These are phyloP conservation scores for Agapostemon virescens DNA, from an alignment of 2,888 invertebrate genomes.

Conservation along the genomic window DNA sequence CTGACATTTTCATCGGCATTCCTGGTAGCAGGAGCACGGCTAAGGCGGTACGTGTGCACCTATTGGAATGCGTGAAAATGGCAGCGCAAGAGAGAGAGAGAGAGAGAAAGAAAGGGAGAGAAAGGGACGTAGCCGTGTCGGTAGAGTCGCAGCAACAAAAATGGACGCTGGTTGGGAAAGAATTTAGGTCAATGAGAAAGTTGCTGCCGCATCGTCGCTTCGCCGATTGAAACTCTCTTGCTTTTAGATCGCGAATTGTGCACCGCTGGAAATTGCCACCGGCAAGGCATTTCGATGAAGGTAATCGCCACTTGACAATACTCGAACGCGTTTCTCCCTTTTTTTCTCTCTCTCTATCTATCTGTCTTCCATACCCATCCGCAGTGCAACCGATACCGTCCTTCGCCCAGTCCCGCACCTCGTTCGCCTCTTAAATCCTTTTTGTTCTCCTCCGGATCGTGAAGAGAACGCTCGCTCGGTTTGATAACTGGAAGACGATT, in stretches of 20 bases:
- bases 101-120: background rate
- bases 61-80: conserved; percentile 50
- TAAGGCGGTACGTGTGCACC: conserved; percentile 16
- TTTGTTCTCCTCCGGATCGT: background rate
- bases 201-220: conserved; percentile 34
- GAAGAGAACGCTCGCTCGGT: background rate
- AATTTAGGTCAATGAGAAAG: conserved; percentile 60
- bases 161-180: conserved; percentile 45
- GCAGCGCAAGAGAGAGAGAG: background rate
- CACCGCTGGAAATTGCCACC: conserved; percentile 9
- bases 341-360: background rate
- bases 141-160: conserved; percentile 19
- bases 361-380: background rate
- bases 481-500: conserved; percentile 8
- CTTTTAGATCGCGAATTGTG: conserved; percentile 44
- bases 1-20: conserved; percentile 57
- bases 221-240: conserved; percentile 45
- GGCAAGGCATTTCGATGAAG: conserved; percentile 37
- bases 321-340: conserved; percentile 8
- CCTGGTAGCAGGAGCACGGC: conserved; percentile 21
- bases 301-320: conserved; percentile 57
- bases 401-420: background rate
- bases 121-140: background rate
- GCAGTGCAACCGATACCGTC: background rate
- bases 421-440: background rate